Conservation (phyloP, 2,888 invertebrate species). For the Ariolimax columbianus region DNA sequence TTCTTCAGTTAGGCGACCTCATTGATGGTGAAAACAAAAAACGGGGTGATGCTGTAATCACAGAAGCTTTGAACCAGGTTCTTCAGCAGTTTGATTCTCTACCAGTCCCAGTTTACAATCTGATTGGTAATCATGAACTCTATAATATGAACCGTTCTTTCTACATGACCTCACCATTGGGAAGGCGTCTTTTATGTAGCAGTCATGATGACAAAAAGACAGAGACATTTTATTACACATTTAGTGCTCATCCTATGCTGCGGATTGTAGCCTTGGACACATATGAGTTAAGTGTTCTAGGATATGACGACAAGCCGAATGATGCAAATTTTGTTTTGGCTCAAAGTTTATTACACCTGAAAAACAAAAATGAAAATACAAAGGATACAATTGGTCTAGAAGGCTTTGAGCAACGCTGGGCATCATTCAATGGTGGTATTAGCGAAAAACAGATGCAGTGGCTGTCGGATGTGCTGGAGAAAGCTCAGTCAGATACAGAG, state of each 20-base stretch:
- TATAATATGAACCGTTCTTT: constrained; percentile 76
- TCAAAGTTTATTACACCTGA: constrained; percentile 58
- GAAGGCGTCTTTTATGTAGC: constrained; percentile 54
- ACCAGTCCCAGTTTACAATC: constrained; percentile 68
- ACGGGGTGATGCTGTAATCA: constrained; percentile 58
- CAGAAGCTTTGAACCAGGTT: constrained; percentile 64
- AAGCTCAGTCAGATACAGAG: constrained; percentile 67
- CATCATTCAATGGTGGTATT: constrained; percentile 78
- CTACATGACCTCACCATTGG: constrained; percentile 62
- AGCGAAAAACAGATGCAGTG: constrained; percentile 74
- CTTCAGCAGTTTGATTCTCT: constrained; percentile 64
- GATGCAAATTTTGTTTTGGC: constrained; percentile 65
- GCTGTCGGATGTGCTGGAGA: constrained; percentile 70
- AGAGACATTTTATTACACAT: constrained; percentile 70
- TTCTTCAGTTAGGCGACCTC: constrained; percentile 78
- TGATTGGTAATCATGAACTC: constrained; percentile 79
- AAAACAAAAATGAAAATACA: constrained; percentile 74
- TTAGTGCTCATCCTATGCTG: constrained; percentile 65
- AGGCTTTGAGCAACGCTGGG: constrained; percentile 69
- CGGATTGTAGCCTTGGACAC: constrained; percentile 76
- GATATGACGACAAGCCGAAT: constrained; percentile 60
- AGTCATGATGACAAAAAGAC: constrained; percentile 49
- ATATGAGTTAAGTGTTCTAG: constrained; percentile 76
- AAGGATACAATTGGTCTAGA: constrained; percentile 69
- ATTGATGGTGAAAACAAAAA: constrained; percentile 76